phyloP scores from a whole-genome alignment of 2,797 vertebrate species.

The Gouania willdenowi region DNA sequence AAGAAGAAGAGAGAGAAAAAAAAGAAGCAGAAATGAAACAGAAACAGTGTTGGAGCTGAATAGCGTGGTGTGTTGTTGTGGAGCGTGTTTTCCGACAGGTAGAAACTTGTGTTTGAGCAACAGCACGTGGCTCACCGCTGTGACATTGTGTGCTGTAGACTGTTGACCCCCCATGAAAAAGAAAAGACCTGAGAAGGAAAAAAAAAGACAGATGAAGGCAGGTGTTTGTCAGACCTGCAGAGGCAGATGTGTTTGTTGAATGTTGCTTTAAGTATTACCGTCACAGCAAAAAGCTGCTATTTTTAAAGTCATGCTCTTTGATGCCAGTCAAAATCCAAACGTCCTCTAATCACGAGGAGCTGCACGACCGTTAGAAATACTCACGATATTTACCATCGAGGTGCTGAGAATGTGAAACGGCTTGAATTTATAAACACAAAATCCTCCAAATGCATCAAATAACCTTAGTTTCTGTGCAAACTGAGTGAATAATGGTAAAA shows the following conservation, averaged over 20 bases:
- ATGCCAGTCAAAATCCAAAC: conserved; percentile 18
- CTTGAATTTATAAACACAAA: no score
- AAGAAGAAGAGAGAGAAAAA: not conserved
- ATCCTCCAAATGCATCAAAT: no score
- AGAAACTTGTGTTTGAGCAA: conserved; percentile 25
- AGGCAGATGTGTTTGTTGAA: conserved; percentile 43
- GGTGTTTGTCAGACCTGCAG: conserved; percentile 33
- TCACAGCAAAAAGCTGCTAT: conserved; percentile 67
- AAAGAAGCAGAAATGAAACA: not conserved
- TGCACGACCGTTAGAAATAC: conserved; percentile 11
- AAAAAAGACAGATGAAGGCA: conserved; percentile 9
- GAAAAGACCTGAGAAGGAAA: conserved; percentile 18
- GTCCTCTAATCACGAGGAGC: conserved; percentile 18
- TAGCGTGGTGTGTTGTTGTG: conserved; percentile 19
- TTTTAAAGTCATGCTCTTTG: conserved; percentile 26
- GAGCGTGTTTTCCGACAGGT: conserved; percentile 27
- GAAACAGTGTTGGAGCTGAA: conserved; percentile 15
- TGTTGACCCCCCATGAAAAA: conserved; percentile 32
- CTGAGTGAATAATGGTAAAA: no score
- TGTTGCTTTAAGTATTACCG: conserved; percentile 65
- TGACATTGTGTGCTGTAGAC: conserved; percentile 17
- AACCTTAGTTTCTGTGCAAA: no score
- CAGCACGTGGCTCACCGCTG: conserved; percentile 18
- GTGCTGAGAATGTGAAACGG: conserved; percentile 8
- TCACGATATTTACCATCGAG: conserved; percentile 10